Conservation (phyloP, 2,113 vertebrate genomes). For the Sebastes fasciatus region DNA sequence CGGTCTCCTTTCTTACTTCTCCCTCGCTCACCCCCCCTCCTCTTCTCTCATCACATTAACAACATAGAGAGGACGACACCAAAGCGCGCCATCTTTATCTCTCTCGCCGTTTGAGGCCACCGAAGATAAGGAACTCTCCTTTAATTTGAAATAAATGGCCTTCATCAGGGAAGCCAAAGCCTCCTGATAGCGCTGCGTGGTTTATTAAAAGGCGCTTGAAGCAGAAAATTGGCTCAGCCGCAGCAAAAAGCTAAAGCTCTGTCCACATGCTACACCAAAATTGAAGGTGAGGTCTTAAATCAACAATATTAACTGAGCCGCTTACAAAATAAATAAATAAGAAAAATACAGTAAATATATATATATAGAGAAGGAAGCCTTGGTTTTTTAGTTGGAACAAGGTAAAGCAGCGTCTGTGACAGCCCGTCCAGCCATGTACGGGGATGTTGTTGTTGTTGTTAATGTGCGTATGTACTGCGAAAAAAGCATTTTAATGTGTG, state of each 20-base stretch:
- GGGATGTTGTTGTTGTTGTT: slow-evolving; percentile 1
- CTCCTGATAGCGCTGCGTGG: slow-evolving; percentile 74
- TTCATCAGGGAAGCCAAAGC: slow-evolving; percentile 80
- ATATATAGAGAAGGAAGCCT: not conserved
- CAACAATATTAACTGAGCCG: slow-evolving; percentile 82
- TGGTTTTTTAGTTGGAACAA: slow-evolving; percentile 31
- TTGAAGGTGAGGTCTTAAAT: slow-evolving; percentile 83
- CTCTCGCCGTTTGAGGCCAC: slow-evolving; percentile 52
- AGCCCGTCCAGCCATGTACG: slow-evolving; percentile 23
- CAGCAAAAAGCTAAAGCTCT: slow-evolving; percentile 72
- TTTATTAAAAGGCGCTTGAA: slow-evolving; percentile 85
- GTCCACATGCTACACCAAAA: slow-evolving; percentile 75
- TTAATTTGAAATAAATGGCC: slow-evolving; percentile 87
- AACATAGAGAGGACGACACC: slow-evolving; percentile 56
- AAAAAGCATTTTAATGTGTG: slow-evolving; percentile 36
- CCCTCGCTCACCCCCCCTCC: too few relatives aligned
- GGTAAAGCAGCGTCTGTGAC: slow-evolving; percentile 30
- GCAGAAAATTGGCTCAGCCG: slow-evolving; percentile 84
- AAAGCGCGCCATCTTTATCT: slow-evolving; percentile 66
- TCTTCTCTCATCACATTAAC: slow-evolving; percentile 51
- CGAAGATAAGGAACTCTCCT: slow-evolving; percentile 84
- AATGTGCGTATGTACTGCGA: slow-evolving; percentile 1
- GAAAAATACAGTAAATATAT: not conserved
- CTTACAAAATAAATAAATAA: slow-evolving; percentile 67
- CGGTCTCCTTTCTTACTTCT: not conserved